A percentile compares a stretch with the other conserved stretches of the same genome.
These are phyloP conservation scores for Gallinago undulata DNA, from an alignment of 2,113 vertebrate species.

Conservation along the genomic window DNA sequence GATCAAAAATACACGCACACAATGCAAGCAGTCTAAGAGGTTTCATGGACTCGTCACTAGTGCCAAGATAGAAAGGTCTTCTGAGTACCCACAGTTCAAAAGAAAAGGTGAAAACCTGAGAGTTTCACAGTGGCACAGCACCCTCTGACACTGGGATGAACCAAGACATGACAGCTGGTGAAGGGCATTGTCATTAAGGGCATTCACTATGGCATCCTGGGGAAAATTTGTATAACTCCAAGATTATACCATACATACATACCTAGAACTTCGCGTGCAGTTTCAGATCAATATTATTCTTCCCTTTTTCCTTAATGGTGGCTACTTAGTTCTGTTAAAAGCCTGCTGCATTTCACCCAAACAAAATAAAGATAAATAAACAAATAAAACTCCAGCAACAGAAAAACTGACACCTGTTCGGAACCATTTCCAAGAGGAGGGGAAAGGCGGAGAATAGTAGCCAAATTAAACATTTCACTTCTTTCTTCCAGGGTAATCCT, in stretches of 20 bases:
- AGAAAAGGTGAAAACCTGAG: not conserved
- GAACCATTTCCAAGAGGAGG: not conserved
- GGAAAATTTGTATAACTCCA: not conserved
- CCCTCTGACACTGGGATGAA: not conserved
- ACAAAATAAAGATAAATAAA: not conserved
- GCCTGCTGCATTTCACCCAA: not conserved
- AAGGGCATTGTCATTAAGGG: not conserved
- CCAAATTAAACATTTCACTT: not conserved
- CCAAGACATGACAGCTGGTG: not conserved
- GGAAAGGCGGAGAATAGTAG: not conserved
- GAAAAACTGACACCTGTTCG: not conserved
- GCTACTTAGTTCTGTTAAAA: not conserved
- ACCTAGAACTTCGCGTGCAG: not conserved
- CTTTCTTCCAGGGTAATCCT: not conserved
- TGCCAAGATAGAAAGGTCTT: not conserved
- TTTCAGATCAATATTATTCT: not conserved
- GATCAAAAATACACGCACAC: not conserved
- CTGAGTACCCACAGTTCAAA: not conserved
- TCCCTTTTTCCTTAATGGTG: not conserved
- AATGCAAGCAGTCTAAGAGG: not conserved
- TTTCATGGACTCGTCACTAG: not conserved
- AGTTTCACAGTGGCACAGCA: not conserved
- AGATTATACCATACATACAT: too few relatives aligned
- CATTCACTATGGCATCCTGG: not conserved
- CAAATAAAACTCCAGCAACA: not conserved